Conservation (phyloP, 2,797 vertebrate genomes). For the Pelobates cultripes region DNA sequence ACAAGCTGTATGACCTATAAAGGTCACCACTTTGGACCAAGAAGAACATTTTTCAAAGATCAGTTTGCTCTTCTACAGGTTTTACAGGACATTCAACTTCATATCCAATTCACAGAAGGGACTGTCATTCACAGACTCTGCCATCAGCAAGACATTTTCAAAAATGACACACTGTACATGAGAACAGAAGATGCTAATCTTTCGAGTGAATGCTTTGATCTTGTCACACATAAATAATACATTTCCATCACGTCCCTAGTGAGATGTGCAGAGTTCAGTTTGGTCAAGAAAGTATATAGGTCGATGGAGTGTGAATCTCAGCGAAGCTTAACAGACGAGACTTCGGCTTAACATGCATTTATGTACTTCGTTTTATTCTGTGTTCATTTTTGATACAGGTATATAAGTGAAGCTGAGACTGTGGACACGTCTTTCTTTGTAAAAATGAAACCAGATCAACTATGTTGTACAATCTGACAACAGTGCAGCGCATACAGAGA, state of each 20-base stretch:
- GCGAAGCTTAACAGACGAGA: constrained; percentile 27
- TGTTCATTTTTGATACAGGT: background rate
- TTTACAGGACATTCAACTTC: constrained; percentile 22
- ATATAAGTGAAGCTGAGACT: background rate
- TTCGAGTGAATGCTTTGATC: constrained; percentile 50
- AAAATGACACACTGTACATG: constrained; percentile 49
- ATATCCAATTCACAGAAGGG: constrained; percentile 47
- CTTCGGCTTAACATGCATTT: constrained; percentile 4
- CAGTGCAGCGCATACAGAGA: too few species aligned
- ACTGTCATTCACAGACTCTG: constrained; percentile 44
- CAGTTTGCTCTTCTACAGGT: constrained; percentile 7
- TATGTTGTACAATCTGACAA: too few species aligned
- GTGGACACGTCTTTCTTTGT: background rate
- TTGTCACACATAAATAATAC: constrained; percentile 55
- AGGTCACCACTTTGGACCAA: background rate
- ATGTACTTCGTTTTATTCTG: constrained; percentile 13
- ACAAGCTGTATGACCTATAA: constrained; percentile 11
- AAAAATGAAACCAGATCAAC: background rate
- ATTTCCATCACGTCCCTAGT: constrained; percentile 34
- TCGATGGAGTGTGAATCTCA: background rate
- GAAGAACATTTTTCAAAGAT: constrained; percentile 2
- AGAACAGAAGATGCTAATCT: constrained; percentile 55
- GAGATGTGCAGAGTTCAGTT: constrained; percentile 32
- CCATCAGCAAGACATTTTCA: constrained; percentile 51
- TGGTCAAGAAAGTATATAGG: constrained; percentile 42